These are phyloP conservation scores for Synodontis membranacea DNA, from an alignment of 2,113 vertebrate species.

Conservation along the genomic window DNA sequence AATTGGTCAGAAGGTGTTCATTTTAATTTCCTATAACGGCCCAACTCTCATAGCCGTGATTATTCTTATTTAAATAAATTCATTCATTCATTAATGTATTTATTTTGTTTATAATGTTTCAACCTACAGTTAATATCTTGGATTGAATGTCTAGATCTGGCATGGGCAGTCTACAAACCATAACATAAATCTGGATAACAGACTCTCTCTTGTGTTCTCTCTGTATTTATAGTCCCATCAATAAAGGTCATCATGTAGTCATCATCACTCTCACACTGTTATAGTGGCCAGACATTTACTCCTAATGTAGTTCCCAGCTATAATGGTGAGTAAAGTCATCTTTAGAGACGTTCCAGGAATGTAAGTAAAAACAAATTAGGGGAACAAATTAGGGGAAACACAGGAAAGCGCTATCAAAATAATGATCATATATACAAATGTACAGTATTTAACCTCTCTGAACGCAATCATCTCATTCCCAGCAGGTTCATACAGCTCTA, in stretches of 20 bases:
- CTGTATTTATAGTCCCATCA: neutral
- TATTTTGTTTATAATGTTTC: no score
- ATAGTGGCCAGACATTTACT: neutral
- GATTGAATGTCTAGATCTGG: no score
- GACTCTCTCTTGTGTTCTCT: neutral
- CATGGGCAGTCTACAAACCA: no score
- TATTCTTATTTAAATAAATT: no score
- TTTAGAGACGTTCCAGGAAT: neutral
- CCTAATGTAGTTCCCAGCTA: neutral
- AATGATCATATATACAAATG: neutral
- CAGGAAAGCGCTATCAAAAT: neutral
- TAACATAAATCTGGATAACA: no score
- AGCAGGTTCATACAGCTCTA: slow-evolving; percentile 34
- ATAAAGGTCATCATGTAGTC: neutral
- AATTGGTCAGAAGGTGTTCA: neutral
- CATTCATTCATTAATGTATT: no score
- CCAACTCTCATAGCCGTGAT: no score
- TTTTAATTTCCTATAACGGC: neutral
- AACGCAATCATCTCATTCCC: neutral
- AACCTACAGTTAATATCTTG: no score
- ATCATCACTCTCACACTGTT: neutral
- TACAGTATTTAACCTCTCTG: neutral
- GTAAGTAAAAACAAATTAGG: slow-evolving; percentile 4
- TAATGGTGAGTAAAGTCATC: neutral
- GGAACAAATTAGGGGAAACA: no score